Base-by-base conservation (phyloP, 2,888 invertebrate species). In the Thyatira batis region DNA sequence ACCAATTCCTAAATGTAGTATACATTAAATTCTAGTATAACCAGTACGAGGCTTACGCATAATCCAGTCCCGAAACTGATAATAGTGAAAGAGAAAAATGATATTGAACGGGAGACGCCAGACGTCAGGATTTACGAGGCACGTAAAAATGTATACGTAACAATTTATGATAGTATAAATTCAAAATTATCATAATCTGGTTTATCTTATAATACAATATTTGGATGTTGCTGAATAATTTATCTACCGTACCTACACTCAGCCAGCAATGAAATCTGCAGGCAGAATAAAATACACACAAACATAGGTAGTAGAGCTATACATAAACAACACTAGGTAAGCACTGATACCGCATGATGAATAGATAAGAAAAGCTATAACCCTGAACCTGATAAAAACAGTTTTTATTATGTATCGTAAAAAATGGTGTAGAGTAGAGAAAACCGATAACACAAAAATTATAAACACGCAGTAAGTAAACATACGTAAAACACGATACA, bases 331-430 rank as follows among this genome's bases (percentile, higher is more conserved):
- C 33, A 48, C 21, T 30, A 30, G 54, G 51, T 53, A 61, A 53
- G 50, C 54, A 57, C 52, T 20, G 46, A 44, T 55, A 53, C 44
- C 55, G 49, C 53, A 50, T 54, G 55, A 62, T 53, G 51, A 46
- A 49, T 45, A 57, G 57, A 67, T 61, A 61, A 58, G 39, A 49
- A 46, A 59, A 55, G 54, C 30, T 50, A 39, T 53, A 62, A 50
- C 69, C 69, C 50, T 73, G 65, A 72, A 74, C 70, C 69, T 76
- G 68, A 65, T 63, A 65, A 67, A 23, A 44, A 25, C n/a, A 11
- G 5, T 21, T 13, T 2, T 45, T n/a, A 13, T 25, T 45, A 45
- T 13, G 45, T 21, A 45, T 45, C 45, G 10, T 45, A 45, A 45
- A 45, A 9, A 45, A 6, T 13, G 2, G n/a, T 30, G 0, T 39